A percentile compares a stretch with the other conserved stretches of the same genome.
Conservation (phyloP, 2,888 invertebrate species). For the Cataglyphis altisquamis region DNA sequence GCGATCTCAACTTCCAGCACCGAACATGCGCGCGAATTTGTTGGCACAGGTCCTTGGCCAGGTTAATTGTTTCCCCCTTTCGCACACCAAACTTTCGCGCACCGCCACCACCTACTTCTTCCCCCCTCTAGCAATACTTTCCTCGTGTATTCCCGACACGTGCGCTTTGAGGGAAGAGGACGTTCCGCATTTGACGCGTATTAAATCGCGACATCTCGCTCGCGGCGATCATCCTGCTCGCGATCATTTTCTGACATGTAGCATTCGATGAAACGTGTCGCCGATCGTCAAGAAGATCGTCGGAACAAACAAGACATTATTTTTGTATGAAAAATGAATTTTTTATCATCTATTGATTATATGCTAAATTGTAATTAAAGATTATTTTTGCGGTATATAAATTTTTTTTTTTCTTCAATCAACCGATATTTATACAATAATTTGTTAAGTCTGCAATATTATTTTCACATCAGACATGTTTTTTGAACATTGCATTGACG, state of each 20-base stretch:
- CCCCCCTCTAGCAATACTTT: slow-evolving; percentile 32
- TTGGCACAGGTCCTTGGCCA: slow-evolving; percentile 77
- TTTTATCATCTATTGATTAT: not conserved
- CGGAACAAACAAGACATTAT: not conserved
- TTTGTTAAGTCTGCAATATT: not conserved
- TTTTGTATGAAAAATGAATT: not conserved
- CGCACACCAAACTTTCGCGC: slow-evolving; percentile 70
- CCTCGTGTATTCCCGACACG: slow-evolving; percentile 28
- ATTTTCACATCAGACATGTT: not conserved
- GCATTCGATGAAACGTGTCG: slow-evolving; percentile 14
- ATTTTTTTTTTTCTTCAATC: not conserved
- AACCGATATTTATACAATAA: not conserved
- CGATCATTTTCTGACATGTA: slow-evolving; percentile 21
- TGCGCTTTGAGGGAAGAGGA: slow-evolving; percentile 23
- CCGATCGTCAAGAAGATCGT: not conserved
- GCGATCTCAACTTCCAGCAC: slow-evolving; percentile 83
- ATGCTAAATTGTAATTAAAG: slow-evolving; percentile 1
- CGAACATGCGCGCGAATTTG: slow-evolving; percentile 83
- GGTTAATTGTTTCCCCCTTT: slow-evolving; percentile 76
- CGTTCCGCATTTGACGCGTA: not conserved
- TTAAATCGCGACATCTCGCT: slow-evolving; percentile 37
- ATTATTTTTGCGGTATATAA: not conserved
- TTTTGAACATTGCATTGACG: not conserved
- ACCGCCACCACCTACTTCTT: slow-evolving; percentile 9
- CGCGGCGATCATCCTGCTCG: slow-evolving; percentile 24